These are phyloP conservation scores for Pelobates fuscus DNA, from an alignment of 2,113 vertebrate species.

Conservation along the genomic window DNA sequence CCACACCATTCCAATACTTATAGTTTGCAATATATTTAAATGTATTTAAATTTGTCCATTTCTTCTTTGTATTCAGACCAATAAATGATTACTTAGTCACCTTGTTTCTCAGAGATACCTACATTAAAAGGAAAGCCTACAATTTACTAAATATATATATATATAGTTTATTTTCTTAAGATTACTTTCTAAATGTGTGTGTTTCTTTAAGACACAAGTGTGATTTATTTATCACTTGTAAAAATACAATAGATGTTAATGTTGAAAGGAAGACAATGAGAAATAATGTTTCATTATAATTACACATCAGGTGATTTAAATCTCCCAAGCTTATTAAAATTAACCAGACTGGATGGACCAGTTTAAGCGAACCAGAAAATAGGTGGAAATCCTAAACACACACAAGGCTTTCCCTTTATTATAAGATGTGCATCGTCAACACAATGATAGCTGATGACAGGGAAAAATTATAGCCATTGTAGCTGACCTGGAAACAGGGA, in stretches of 20 bases:
- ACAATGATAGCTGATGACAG: neutral
- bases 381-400: neutral
- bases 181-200: no score
- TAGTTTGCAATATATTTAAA: no score
- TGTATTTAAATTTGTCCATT: no score
- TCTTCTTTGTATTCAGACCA: no score
- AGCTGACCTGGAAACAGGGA: neutral
- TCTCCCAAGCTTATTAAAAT: conserved; percentile 19
- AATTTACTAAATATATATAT: no score
- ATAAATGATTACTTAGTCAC: no score
- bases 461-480: neutral
- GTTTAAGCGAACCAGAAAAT: neutral
- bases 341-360: neutral
- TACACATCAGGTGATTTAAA: conserved; percentile 7
- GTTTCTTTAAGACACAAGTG: no score
- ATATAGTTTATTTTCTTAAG: no score
- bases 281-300: conserved; percentile 13
- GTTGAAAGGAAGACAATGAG: neutral
- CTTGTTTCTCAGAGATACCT: no score
- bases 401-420: neutral
- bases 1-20: no score
- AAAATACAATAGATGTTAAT: neutral
- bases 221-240: neutral
- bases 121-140: no score
- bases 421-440: conserved; percentile 1